Conservation (phyloP, 1,140 invertebrate species). For the Sarcophaga peregrina region DNA sequence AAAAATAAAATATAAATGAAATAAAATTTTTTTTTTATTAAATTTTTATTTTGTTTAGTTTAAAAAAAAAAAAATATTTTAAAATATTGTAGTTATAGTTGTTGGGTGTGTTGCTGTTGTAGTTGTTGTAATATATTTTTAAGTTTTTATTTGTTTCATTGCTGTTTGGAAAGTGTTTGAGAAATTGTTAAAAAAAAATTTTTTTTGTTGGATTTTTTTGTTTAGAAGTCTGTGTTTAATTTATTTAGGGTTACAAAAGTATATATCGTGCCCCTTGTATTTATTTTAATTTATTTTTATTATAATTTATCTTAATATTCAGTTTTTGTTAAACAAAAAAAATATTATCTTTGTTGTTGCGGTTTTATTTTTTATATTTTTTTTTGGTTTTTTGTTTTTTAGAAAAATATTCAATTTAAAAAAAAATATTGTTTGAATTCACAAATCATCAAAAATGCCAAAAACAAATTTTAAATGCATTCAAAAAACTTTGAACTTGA, state of each 20-base stretch:
- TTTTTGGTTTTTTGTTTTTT: background rate
- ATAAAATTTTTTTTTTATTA: too few relatives aligned
- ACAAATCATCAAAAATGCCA: constrained; percentile 40
- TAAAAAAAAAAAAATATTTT: too few relatives aligned
- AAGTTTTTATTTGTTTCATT: background rate
- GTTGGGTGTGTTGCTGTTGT: background rate
- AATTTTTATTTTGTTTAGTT: too few relatives aligned
- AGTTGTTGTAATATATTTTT: background rate
- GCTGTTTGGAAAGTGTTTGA: background rate
- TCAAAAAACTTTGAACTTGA: constrained; percentile 42
- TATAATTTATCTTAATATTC: too few relatives aligned
- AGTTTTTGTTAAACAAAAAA: too few relatives aligned
- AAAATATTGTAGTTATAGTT: background rate
- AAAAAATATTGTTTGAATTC: constrained; percentile 23
- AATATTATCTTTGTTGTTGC: background rate
- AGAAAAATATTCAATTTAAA: constrained; percentile 33
- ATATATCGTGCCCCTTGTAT: background rate
- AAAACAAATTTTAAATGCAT: constrained; percentile 41
- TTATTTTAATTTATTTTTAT: background rate
- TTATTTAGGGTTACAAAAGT: constrained; percentile 5
- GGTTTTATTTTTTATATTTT: background rate
- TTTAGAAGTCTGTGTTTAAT: background rate
- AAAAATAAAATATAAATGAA: too few relatives aligned
- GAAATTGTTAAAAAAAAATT: background rate
- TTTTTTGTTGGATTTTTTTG: background rate